Base-by-base conservation (phyloP, 2,888 invertebrate genomes). In the Lottia gigantea region DNA sequence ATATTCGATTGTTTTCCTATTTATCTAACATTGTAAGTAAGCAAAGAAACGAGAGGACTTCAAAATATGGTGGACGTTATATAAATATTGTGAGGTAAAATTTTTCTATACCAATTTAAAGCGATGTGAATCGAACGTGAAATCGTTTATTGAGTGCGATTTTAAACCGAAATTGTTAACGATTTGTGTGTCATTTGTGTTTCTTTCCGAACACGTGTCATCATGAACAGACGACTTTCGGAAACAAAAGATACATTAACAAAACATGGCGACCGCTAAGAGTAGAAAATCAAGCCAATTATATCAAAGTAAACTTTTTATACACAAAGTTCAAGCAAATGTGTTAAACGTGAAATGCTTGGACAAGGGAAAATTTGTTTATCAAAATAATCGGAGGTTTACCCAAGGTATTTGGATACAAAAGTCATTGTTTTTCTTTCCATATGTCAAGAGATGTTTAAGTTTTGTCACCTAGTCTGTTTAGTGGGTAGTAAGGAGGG, bases 381-480 rank as follows among this genome's bases (percentile, higher is more conserved):
- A 55, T 55, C 55, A 55, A 55, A 55, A 55, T 55, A 55, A 23
- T 23, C 40, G 40, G 14, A 55, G 19, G 14, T 55, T 55, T 55
- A 55, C 55, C 55, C 23, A 23, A 55, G 55, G 55, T 55, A 55
- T 55, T 55, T 55, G 55, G 55, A 55, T 55, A 55, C 55, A 55
- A 55, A 55, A 55, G 55, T 55, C 55, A 55, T 55, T 55, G 55
- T 55, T 55, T 55, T 55, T 55, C 55, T 55, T 55, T 55, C 55
- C 55, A 55, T 55, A 55, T 55, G 55, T 55, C 55, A 55, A 55
- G 55, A 55, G 55, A 23, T 23, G 23, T 55, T 55, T 19, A 55
- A 55, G 23, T 19, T 55, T 55, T 55, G 55, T 55, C 55, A 55
- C 55, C 55, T 19, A 23, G 55, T 23, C 19, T 23, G 55, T 19